Base-by-base conservation (phyloP, 2,113 vertebrate species). In the Aythya baeri region DNA sequence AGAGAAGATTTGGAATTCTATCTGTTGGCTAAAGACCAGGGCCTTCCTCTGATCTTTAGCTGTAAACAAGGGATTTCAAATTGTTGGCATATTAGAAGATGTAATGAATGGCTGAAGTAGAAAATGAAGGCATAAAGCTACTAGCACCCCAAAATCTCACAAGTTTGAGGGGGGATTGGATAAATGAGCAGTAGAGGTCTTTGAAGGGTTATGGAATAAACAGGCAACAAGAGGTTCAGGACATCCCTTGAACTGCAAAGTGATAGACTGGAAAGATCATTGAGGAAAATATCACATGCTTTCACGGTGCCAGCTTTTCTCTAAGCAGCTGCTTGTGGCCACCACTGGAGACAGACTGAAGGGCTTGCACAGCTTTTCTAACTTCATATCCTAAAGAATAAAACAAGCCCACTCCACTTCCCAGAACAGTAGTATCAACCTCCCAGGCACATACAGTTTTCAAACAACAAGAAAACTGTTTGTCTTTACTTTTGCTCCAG, bases 61-160 rank as follows among this genome's bases (percentile, higher is more conserved):
- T 2, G 5, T 23, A 87, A 92, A 81, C 79, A 83, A 68, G 25
- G 16, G 31, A 11, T 80, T 85, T 44, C 12, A 59, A 55, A 29
- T 10, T 3, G 72, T 57, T 57, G 13, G 25, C 26, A 52, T 20
- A 31, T n/a, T 55, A 76, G 36, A 79, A 88, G 66, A 65, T 4
- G 26, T 13, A 70, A 57, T 10, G 22, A 68, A 82, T 55, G 32
- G 32, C 63, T 76, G 43, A 89, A 79, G n/a, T n/a, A 75, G 27
- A 63, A 75, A 26, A 65, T 11, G 6, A 15, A 80, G 4, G 14
- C 70, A 70, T 27, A 36, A 80, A 87, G 52, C 20, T 38, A 67
- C 22, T 57, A 89, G 34, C 15, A 17, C 0, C 1, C 11, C 44
- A 63, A 78, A 83, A 66, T 0, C 46, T 34, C 32, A 59, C 11